A percentile compares a stretch with the other conserved stretches of the same genome.
phyloP scores from a whole-genome alignment of 2,888 invertebrate genomes.

The Colletes collaris region DNA sequence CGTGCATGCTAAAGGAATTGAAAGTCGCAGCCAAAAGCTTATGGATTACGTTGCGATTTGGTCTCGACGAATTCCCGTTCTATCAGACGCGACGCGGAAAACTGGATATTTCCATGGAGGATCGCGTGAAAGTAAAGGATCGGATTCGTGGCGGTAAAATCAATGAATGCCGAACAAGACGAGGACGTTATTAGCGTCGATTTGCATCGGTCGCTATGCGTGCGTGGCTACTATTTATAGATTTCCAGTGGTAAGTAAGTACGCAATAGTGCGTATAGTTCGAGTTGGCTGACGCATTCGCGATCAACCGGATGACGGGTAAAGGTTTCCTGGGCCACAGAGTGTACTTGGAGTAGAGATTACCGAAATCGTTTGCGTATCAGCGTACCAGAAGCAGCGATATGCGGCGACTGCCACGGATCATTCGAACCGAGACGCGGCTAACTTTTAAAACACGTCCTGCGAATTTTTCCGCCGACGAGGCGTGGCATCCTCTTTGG shows the following conservation, averaged over 20 bases:
- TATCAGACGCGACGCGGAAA: too few relatives aligned
- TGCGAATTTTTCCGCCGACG: too few relatives aligned
- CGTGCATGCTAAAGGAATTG: too few relatives aligned
- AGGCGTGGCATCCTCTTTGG: too few relatives aligned
- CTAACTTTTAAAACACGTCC: too few relatives aligned
- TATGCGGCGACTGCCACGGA: too few relatives aligned
- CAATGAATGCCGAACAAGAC: constrained; percentile 3
- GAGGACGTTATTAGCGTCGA: constrained; percentile 29
- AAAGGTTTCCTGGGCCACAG: background rate
- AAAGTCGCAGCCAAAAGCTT: too few relatives aligned
- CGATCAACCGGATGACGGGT: constrained; percentile 24
- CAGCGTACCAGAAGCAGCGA: too few relatives aligned
- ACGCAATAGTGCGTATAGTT: constrained; percentile 38
- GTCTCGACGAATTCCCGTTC: too few relatives aligned
- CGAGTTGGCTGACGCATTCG: constrained; percentile 3
- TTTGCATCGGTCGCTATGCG: constrained; percentile 10
- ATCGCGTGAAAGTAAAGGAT: background rate
- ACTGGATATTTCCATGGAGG: background rate
- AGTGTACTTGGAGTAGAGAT: background rate
- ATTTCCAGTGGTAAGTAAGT: background rate
- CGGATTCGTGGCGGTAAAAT: background rate
- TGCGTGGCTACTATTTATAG: constrained; percentile 39
- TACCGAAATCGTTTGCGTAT: too few relatives aligned
- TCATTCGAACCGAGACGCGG: too few relatives aligned
- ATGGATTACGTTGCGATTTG: too few relatives aligned